Base-by-base conservation (phyloP, 2,113 vertebrate species). In the Corvus moneduloides region DNA sequence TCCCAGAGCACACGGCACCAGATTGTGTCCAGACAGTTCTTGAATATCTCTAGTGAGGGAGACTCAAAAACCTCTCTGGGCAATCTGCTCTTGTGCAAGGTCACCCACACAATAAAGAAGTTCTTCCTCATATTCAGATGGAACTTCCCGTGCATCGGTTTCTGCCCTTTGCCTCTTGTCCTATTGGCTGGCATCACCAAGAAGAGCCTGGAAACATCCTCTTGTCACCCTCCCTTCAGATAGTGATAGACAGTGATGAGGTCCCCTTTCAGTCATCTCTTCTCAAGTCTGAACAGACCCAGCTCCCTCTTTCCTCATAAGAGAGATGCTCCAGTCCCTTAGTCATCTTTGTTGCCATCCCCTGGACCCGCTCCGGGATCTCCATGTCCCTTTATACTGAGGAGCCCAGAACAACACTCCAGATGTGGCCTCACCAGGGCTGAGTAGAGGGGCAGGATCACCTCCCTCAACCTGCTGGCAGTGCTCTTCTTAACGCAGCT, bases 391-490 rank as follows among this genome's bases (percentile, higher is more conserved):
- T 24, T 21, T 8, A 2, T 35, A 3, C 28, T 48, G 14, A 41
- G 24, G 20, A 48, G 2, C 20, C 23, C 54, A 82, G 39, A 39
- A 41, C 28, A 61, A 4, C 13, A 48, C 13, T 26, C n/a, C 48
- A 61, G 7, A 15, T 54, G 11, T 26, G 13, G 10, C 62, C 39
- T 54, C 39, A 41, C 11, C 11, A 61, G 13, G 13, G 11, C 19
- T 52, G 19, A 67, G 26, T 4, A 58, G 35, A 73, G 10, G 6
- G 19, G 8, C 32, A 66, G 22, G 52, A 24, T 16, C 27, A 51
- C 4, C 6, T 73, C 7, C 23, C 37, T 46, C 1, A 0, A 1
- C 16, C 28, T 59, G 28, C 19, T 67, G 28, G 3, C 23, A 35
- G 2, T n/a, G 37, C 1, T 46, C 5, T 59, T 59, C 37, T 10